Percentiles rank a stretch among this genome's conserved stretches.
These are phyloP conservation scores for Thecocarcelia acutangulata DNA, from an alignment of 2,888 invertebrate genomes.

Conservation along the genomic window DNA sequence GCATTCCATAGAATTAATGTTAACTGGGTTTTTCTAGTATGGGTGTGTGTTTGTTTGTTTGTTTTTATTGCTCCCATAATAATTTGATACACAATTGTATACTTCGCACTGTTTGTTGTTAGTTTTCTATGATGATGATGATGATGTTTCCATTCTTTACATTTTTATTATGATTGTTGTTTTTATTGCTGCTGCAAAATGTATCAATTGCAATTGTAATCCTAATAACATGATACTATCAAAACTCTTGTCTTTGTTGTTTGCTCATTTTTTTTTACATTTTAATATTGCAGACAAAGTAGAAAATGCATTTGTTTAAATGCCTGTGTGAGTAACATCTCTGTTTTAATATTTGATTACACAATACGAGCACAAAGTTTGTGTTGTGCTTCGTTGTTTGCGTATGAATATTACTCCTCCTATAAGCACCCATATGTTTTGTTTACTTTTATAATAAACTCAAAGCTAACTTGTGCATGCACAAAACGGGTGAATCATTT, in stretches of 20 bases:
- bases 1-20: too few relatives aligned
- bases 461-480: background rate
- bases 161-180: constrained; percentile 39
- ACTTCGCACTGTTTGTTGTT: constrained; percentile 32
- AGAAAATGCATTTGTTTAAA: constrained; percentile 9
- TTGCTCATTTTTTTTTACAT: constrained; percentile 18
- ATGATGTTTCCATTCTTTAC: constrained; percentile 49
- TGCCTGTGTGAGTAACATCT: background rate
- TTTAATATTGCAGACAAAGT: constrained; percentile 30
- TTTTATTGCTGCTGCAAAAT: constrained; percentile 25
- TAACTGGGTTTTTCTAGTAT: background rate
- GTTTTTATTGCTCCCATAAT: constrained; percentile 32
- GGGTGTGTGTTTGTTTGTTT: background rate
- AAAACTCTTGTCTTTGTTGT: constrained; percentile 12
- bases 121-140: background rate
- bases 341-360: constrained; percentile 49
- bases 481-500: too few relatives aligned
- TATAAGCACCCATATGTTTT: constrained; percentile 31
- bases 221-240: constrained; percentile 46
- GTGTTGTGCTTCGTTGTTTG: constrained; percentile 10
- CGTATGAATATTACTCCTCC: background rate
- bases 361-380: constrained; percentile 19
- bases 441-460: constrained; percentile 22
- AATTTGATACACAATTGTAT: constrained; percentile 46
- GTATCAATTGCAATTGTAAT: constrained; percentile 61